Percentiles rank a stretch among this genome's conserved stretches.
Conservation (phyloP, 2,888 invertebrate genomes). For the Ectemnius cavifrons region DNA sequence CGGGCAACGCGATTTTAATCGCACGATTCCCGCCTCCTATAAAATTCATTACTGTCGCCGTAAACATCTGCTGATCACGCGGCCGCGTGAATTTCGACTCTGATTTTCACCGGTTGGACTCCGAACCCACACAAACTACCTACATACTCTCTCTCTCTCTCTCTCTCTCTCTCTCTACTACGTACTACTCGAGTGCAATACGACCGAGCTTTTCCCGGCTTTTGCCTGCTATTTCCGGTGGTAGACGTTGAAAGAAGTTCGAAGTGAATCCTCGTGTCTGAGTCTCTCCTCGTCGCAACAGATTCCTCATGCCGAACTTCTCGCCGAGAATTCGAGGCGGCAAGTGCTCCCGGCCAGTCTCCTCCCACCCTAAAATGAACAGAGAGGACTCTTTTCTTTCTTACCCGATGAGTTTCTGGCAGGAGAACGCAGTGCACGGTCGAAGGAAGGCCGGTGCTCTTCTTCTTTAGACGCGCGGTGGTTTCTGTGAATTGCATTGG, state of each 20-base stretch:
- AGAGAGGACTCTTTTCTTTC: not conserved
- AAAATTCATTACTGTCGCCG: slow-evolving; percentile 5
- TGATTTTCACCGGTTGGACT: not conserved
- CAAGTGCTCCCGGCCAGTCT: not conserved
- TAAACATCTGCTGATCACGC: slow-evolving; percentile 4
- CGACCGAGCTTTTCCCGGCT: too few relatives aligned
- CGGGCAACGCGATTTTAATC: slow-evolving; percentile 8
- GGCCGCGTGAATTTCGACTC: slow-evolving; percentile 3
- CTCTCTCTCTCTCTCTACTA: too few relatives aligned
- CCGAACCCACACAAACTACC: not conserved
- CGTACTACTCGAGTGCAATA: too few relatives aligned
- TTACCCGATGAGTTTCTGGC: slow-evolving; percentile 6
- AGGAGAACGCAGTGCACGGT: too few relatives aligned
- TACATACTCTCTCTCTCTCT: too few relatives aligned
- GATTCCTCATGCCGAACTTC: too few relatives aligned
- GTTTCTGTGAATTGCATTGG: slow-evolving; percentile 65
- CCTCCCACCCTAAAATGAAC: too few relatives aligned
- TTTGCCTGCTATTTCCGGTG: too few relatives aligned
- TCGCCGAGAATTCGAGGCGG: too few relatives aligned
- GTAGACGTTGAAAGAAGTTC: slow-evolving; percentile 13
- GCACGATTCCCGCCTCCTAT: slow-evolving; percentile 5
- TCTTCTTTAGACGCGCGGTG: slow-evolving; percentile 44
- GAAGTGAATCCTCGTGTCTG: slow-evolving; percentile 1
- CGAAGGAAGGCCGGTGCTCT: slow-evolving; percentile 16
- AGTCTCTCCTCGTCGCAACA: slow-evolving; percentile 10